These are phyloP conservation scores for Chloroceryle amazona DNA, from an alignment of 2,797 vertebrate species.

Conservation along the genomic window DNA sequence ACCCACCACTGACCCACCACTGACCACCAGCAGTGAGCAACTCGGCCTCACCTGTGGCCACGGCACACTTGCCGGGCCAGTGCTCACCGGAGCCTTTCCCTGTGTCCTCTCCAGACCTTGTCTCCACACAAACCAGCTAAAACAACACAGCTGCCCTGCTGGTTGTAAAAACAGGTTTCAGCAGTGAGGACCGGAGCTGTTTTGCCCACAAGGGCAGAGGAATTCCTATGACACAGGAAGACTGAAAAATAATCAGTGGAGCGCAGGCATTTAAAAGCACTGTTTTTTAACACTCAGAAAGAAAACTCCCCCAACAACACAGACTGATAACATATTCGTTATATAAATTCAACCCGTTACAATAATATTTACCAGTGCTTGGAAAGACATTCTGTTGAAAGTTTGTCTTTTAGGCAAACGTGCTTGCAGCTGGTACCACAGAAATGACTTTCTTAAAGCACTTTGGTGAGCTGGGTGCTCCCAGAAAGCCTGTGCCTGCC, in stretches of 20 bases:
- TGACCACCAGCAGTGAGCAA: rapidly evolving
- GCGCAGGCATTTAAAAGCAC: not conserved
- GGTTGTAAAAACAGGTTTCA: constrained; percentile 44
- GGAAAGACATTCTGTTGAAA: constrained; percentile 37
- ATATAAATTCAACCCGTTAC: constrained; percentile 14
- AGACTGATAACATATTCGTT: not conserved
- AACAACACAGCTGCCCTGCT: constrained; percentile 59
- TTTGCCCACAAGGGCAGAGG: constrained; percentile 43
- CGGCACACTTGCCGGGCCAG: rapidly evolving
- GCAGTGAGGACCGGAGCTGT: not conserved
- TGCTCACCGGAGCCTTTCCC: rapidly evolving
- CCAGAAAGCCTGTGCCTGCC: not conserved
- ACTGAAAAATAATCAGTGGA: constrained; percentile 35
- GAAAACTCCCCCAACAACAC: not conserved
- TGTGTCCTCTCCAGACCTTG: constrained; percentile 11
- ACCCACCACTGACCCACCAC: not conserved
- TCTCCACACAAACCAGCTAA: constrained; percentile 36
- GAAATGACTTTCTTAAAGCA: not conserved
- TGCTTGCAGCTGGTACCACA: not conserved
- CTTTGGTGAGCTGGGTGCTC: not conserved
- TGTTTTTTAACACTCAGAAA: constrained; percentile 39
- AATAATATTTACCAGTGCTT: constrained; percentile 22
- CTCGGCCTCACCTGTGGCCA: rapidly evolving
- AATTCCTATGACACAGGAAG: constrained; percentile 63
- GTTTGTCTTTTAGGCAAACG: not conserved